Evolutionary conservation across 1,140 invertebrate species (phyloP), one percentile per base, ranked within the genome.

Genomic region (Hypothenemus hampei): DNA sequence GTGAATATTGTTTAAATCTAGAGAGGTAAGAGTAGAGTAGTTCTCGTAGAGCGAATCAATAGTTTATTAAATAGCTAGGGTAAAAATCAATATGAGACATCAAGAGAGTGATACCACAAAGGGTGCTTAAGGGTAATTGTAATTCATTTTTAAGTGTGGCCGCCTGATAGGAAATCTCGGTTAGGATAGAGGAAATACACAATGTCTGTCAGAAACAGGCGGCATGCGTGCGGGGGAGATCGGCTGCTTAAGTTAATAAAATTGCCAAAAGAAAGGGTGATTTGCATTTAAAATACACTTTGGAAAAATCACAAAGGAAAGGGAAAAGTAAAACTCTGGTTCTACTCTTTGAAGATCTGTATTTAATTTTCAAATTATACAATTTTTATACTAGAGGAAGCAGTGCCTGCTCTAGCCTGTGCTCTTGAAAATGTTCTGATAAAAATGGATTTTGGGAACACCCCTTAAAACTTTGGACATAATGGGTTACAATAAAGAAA

Each of bases 141-240:
- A 55, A 58, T 61, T 61, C 54, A 58, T 61, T 61, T 61, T 61
- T 61, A 57, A 61, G 59, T 61, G 54, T 51, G 52, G 37, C 51
- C 43, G 46, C 48, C n/a, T 56, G 53, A 55, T 57, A 54, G 59
- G 54, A 57, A 61, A 45, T 45, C 46, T 48, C 45, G 50, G 26
- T 36, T 46, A 21, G 53, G 49, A 51, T 40, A 49, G 46, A 50
- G 44, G 46, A 41, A 57, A 47, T 31, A 45, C 50, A 58, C 52
- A 57, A 61, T 61, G 59, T 60, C 58, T 60, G 58, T 61, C 59
- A 61, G 21, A 45, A 40, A 22, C 59, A 61, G 59, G 36, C 41
- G 10, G n/a, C n/a, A n/a, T n/a, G n/a, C 53, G 49, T 43, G 24
- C 41, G 54, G 33, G 21, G 29, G 31, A 35, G 47, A 52, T 44